Conservation (phyloP, 2,888 invertebrate genomes). For the Nemapogon koenigi region DNA sequence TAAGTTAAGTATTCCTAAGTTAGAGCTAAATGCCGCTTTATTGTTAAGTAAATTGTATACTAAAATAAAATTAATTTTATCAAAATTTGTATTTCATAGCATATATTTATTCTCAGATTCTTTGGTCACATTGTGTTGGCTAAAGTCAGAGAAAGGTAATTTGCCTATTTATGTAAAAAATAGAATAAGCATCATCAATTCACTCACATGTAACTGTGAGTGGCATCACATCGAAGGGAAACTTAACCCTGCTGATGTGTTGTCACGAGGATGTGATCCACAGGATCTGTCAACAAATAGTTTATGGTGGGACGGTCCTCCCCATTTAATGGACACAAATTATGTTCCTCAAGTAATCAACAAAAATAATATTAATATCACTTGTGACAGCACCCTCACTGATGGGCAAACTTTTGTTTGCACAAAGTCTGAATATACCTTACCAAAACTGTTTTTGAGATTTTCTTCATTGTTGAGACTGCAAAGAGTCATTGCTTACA, state of each 20-base stretch:
- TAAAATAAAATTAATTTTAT: no score
- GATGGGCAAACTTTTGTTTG: no score
- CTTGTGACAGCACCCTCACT: not conserved
- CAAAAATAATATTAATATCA: not conserved
- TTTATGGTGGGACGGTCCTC: not conserved
- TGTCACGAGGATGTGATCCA: not conserved
- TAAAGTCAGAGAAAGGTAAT: not conserved
- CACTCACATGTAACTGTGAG: not conserved
- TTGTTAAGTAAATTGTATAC: not conserved
- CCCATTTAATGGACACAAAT: not conserved
- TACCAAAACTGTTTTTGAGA: no score
- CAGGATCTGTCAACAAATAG: not conserved
- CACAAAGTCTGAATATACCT: no score
- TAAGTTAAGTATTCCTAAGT: not conserved
- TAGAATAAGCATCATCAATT: not conserved
- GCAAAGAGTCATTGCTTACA: not conserved
- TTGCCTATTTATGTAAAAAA: not conserved
- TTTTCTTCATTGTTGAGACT: not conserved
- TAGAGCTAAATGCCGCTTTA: conserved; percentile 1
- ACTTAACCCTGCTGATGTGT: not conserved
- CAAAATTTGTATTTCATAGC: no score
- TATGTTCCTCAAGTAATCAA: not conserved
- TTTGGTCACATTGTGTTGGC: not conserved
- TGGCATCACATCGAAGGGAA: not conserved
- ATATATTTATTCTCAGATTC: not conserved